Evolutionary conservation across 1,140 invertebrate species (phyloP), one percentile per base, ranked within the genome.

Genomic region (Aphaenogaster floridana): DNA sequence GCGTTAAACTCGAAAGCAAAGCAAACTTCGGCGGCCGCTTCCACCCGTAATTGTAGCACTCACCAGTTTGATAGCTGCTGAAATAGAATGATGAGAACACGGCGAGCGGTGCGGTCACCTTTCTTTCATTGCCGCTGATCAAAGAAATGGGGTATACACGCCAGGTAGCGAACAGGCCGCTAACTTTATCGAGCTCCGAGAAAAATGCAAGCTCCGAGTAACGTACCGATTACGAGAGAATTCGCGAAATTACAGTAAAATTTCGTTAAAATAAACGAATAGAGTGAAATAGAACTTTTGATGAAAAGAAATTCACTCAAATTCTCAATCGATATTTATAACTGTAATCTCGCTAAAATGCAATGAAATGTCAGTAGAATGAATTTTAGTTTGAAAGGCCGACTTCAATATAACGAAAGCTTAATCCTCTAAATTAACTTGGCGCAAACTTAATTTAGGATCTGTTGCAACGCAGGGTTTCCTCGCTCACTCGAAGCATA

Each of bases 1-100:
- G 77, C 78, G 89, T 89, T 87, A 79, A 86, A 74, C 88, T 89
- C 64, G 83, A 86, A 90, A 89, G 88, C 89, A 89, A 89, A 89
- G 85, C 74, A 90, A 90, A 90, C 88, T 90, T 90, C 48, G 50
- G 21, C 88, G 42, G 66, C 57, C 77, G 63, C 59, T 50, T 39
- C 34, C 7, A 15, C 28, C 11, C 78, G 74, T 90, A 90, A 90
- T 90, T 90, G 85, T 87, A 79, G 61, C 74, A 54, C 72, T 90
- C 89, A 85, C 87, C 61, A 39, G 87, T 85, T 83, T 90, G 76
- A 68, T 89, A 74, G 79, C 52, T 28, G 11, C 88, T 74, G 68
- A 79, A 90, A 87, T 89, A 79, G 88, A 81, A 81, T 81, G 79
- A 81, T 59, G 79, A 81, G 28, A 71, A 71, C 28, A 28, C 39